Evolutionary conservation across 1,140 invertebrate genomes (phyloP).

Genomic region (Panulirus ornatus): DNA sequence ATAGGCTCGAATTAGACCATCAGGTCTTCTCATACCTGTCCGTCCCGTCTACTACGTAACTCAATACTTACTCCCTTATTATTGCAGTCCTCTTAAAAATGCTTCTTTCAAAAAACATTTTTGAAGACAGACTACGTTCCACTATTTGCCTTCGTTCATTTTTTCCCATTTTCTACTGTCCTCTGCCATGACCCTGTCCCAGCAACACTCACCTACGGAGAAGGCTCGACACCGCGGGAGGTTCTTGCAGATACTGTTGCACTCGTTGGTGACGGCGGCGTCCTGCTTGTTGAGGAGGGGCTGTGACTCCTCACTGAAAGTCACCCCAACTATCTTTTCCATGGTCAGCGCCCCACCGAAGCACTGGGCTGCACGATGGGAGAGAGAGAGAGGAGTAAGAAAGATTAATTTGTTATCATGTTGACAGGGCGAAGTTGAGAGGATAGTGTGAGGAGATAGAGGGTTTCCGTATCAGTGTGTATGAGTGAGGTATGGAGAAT

Average conservation of each 20-base stretch:
- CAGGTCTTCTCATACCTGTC: too few relatives aligned
- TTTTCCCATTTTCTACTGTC: not conserved
- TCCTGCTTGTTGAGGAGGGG: slow-evolving; percentile 79
- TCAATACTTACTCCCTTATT: too few relatives aligned
- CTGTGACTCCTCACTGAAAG: slow-evolving; percentile 77
- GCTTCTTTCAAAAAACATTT: too few relatives aligned
- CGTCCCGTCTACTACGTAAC: too few relatives aligned
- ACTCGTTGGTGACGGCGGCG: slow-evolving; percentile 79
- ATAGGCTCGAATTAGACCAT: too few relatives aligned
- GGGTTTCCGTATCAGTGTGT: too few relatives aligned
- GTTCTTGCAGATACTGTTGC: slow-evolving; percentile 79
- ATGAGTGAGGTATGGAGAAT: too few relatives aligned
- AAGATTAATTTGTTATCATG: not conserved
- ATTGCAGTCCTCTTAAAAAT: too few relatives aligned
- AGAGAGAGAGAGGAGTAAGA: too few relatives aligned
- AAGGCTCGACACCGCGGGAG: slow-evolving; percentile 79
- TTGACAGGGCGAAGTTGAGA: too few relatives aligned
- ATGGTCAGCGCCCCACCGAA: slow-evolving; percentile 80
- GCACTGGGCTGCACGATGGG: slow-evolving; percentile 77
- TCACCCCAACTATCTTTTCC: slow-evolving; percentile 79
- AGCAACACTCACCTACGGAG: slow-evolving; percentile 77
- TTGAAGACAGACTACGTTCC: not conserved
- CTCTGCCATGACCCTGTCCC: not conserved
- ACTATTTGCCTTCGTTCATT: not conserved
- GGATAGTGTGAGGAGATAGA: too few relatives aligned